Evolutionary conservation across 2,797 vertebrate species (phyloP).

Genomic region (Karalla daura): DNA sequence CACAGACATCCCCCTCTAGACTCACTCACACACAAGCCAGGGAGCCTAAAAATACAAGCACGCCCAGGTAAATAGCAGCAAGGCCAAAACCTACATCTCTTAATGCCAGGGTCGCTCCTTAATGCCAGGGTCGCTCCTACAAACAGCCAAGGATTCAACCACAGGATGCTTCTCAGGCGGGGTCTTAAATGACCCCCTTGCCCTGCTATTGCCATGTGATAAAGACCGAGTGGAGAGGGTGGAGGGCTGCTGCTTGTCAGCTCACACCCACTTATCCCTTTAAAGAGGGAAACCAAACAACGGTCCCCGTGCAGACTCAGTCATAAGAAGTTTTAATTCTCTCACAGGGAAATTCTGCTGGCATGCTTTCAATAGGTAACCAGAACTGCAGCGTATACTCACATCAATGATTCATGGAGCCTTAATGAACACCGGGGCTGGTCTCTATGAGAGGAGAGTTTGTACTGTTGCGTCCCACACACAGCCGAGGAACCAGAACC

Average conservation of each 20-base stretch:
- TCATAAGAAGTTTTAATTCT: slow-evolving; percentile 48
- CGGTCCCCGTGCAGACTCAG: slow-evolving; percentile 39
- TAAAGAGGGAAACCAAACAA: slow-evolving; percentile 59
- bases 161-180: slow-evolving; percentile 31
- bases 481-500: slow-evolving; percentile 48
- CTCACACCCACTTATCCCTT: slow-evolving; percentile 71
- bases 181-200: slow-evolving; percentile 65
- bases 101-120: slow-evolving; percentile 57
- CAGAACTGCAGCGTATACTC: slow-evolving; percentile 53
- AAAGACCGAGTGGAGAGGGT: slow-evolving; percentile 68
- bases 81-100: slow-evolving; percentile 47
- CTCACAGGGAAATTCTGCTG: slow-evolving; percentile 40
- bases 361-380: slow-evolving; percentile 64
- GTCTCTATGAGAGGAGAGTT: slow-evolving; percentile 61
- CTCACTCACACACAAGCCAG: slow-evolving; percentile 32
- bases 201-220: slow-evolving; percentile 76
- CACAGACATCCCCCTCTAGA: slow-evolving; percentile 19
- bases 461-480: slow-evolving; percentile 57
- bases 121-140: slow-evolving; percentile 27
- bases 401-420: slow-evolving; percentile 78
- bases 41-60: slow-evolving; percentile 56
- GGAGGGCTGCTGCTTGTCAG: slow-evolving; percentile 68
- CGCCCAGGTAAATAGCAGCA: slow-evolving; percentile 68
- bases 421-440: slow-evolving; percentile 69
- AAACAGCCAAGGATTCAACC: slow-evolving; percentile 18